These are phyloP conservation scores for Elanoides forficatus DNA, from an alignment of 2,113 vertebrate species.

Conservation along the genomic window DNA sequence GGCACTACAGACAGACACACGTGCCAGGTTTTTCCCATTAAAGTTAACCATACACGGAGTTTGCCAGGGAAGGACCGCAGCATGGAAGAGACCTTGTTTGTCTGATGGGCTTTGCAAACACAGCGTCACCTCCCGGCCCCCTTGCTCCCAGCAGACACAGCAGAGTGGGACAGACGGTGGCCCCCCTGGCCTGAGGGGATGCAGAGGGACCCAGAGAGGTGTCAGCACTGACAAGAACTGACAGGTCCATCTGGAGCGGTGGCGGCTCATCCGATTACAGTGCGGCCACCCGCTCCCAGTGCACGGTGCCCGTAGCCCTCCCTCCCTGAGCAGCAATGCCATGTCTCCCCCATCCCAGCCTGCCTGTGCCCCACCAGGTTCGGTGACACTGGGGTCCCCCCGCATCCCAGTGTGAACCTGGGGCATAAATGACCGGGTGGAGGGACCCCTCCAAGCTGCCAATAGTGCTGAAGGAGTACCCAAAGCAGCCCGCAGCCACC, in stretches of 20 bases:
- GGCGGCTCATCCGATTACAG: constrained; percentile 11
- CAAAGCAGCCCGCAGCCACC: background rate
- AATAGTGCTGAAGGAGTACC: rapidly evolving
- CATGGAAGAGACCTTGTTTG: background rate
- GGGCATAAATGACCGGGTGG: rapidly evolving
- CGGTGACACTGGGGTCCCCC: rapidly evolving
- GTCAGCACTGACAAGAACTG: constrained; percentile 22
- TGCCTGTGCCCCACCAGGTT: background rate
- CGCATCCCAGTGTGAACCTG: background rate
- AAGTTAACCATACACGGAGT: background rate
- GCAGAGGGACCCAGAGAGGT: background rate
- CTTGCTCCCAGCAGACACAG: background rate
- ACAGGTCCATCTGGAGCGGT: constrained; percentile 16
- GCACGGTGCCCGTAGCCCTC: rapidly evolving
- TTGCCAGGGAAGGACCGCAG: background rate
- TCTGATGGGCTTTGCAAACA: background rate
- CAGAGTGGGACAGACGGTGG: background rate
- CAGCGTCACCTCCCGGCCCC: background rate
- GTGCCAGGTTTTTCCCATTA: background rate
- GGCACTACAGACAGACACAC: background rate
- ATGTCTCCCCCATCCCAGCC: background rate
- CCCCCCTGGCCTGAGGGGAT: background rate
- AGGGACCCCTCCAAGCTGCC: rapidly evolving
- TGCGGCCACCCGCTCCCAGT: rapidly evolving
- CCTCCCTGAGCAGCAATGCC: background rate